Percentiles rank a stretch among this genome's conserved stretches.
Conservation (phyloP, 2,888 invertebrate species). For the Euphydryas editha region DNA sequence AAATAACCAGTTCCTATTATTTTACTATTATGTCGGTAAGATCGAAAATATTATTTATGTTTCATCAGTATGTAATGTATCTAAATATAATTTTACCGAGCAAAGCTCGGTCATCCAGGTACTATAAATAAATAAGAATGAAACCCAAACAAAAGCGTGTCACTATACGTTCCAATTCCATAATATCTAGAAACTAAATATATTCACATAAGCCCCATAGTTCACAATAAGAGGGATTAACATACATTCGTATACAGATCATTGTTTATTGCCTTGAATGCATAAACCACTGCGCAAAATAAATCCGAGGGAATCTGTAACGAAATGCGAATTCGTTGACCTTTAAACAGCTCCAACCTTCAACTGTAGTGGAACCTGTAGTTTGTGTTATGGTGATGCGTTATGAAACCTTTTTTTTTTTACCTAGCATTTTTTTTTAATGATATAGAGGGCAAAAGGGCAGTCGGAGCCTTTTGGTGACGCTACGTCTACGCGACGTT, state of each 20-base stretch:
- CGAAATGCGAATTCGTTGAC: conserved; percentile 10
- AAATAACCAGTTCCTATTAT: too few species aligned
- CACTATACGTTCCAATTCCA: conserved; percentile 7
- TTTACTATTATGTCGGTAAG: too few species aligned
- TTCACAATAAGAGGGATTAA: conserved; percentile 28
- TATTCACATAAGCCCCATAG: conserved; percentile 22
- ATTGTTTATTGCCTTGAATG: conserved; percentile 27
- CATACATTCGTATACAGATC: conserved; percentile 26
- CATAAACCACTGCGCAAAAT: conserved; percentile 25
- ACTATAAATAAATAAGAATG: conserved; percentile 2
- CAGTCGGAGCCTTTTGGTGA: too few species aligned
- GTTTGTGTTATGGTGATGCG: background rate
- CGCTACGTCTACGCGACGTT: too few species aligned
- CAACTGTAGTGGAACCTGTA: background rate
- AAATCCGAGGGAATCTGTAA: conserved; percentile 18
- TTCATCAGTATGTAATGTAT: too few species aligned
- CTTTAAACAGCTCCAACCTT: background rate
- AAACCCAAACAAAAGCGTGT: conserved; percentile 3
- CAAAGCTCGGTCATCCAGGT: too few species aligned
- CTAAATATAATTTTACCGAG: too few species aligned
- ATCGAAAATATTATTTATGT: too few species aligned
- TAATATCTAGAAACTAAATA: conserved; percentile 18
- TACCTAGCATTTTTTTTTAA: too few species aligned
- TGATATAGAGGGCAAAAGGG: too few species aligned
- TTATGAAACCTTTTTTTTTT: too few species aligned